Percentiles rank a stretch among this genome's conserved stretches.
phyloP scores from a whole-genome alignment of 2,888 invertebrate species.

The Eucriotettix oculatus region DNA sequence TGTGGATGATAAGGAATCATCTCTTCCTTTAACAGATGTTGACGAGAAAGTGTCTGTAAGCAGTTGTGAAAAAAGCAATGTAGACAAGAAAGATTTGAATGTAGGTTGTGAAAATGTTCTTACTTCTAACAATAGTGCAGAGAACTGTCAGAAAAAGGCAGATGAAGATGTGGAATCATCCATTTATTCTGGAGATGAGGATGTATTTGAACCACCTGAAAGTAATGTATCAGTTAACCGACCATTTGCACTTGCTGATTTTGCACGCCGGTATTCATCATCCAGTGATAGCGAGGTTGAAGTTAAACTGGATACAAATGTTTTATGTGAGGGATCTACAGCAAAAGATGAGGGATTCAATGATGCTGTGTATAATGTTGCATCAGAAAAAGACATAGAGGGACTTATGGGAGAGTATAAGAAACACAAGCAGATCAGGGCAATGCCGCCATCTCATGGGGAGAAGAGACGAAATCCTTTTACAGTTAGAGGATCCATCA shows the following conservation, averaged over 20 bases:
- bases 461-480: slow-evolving; percentile 22
- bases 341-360: neutral
- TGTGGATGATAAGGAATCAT: neutral
- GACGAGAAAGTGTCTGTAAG: neutral
- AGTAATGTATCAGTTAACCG: slow-evolving; percentile 6
- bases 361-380: slow-evolving; percentile 22
- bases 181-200: slow-evolving; percentile 6
- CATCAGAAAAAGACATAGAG: slow-evolving; percentile 29
- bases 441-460: slow-evolving; percentile 22
- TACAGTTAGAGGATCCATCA: slow-evolving; percentile 15
- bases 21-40: neutral
- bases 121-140: neutral
- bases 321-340: neutral
- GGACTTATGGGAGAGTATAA: slow-evolving; percentile 34
- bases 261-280: slow-evolving; percentile 6
- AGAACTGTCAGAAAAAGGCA: neutral
- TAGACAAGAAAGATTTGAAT: neutral
- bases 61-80: neutral
- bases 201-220: slow-evolving; percentile 7
- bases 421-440: slow-evolving; percentile 29
- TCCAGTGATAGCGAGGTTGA: slow-evolving; percentile 5
- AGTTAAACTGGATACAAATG: neutral
- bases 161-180: neutral
- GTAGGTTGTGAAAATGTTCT: neutral
- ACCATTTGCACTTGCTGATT: slow-evolving; percentile 14